A percentile compares a stretch with the other conserved stretches of the same genome.
These are phyloP conservation scores for Rhinopomastus cyanomelas DNA, from an alignment of 2,113 vertebrate species.

Conservation along the genomic window DNA sequence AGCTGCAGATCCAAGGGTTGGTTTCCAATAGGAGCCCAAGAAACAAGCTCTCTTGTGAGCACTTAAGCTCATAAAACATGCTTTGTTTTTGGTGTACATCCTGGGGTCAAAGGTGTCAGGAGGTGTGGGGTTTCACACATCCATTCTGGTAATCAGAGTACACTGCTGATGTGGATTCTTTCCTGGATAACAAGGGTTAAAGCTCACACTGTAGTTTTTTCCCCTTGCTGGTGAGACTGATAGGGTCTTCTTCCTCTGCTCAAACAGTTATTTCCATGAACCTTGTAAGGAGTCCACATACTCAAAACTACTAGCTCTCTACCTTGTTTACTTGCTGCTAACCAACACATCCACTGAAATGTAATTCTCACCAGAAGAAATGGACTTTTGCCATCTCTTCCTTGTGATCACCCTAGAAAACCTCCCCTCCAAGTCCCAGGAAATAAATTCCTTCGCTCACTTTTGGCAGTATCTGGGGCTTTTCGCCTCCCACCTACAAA, in stretches of 20 bases:
- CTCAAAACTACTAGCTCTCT: background rate
- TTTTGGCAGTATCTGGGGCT: background rate
- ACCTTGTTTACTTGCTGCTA: accelerated
- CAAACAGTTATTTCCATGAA: background rate
- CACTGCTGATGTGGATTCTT: background rate
- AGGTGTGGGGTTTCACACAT: background rate
- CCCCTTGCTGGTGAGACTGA: background rate
- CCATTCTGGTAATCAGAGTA: background rate
- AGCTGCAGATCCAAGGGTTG: background rate
- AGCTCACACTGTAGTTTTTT: background rate
- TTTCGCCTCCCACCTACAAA: background rate
- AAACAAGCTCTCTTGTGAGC: background rate
- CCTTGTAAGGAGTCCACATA: background rate
- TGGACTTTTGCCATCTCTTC: background rate
- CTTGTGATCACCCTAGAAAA: background rate
- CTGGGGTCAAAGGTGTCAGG: background rate
- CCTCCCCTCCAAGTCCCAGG: accelerated
- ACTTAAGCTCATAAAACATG: background rate
- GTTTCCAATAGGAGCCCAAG: background rate
- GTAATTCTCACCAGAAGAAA: background rate
- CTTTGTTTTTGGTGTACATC: background rate
- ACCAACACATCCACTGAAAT: background rate
- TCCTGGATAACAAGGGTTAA: background rate
- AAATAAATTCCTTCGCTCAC: background rate
- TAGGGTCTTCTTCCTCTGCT: background rate